phyloP scores from a whole-genome alignment of 2,888 invertebrate genomes.

The Eremobia ochroleuca region DNA sequence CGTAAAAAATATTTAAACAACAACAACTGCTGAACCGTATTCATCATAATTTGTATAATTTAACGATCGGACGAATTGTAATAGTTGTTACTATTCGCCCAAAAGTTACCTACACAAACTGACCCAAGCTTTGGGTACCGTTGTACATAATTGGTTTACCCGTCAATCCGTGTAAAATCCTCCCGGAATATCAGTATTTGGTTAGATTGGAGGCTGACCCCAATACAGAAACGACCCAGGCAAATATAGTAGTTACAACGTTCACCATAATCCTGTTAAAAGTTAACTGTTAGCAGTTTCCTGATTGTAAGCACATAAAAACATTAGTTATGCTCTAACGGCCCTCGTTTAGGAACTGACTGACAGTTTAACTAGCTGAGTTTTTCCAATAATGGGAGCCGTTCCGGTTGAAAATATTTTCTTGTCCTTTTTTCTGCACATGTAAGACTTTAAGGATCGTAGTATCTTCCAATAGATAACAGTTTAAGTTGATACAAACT shows the following conservation, averaged over 20 bases:
- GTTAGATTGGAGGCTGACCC: constrained; percentile 17
- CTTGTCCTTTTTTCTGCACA: constrained; percentile 8
- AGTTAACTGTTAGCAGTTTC: constrained; percentile 25
- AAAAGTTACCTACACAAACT: constrained; percentile 15
- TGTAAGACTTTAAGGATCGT: constrained; percentile 5
- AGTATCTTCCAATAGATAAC: not conserved
- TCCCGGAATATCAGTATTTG: constrained; percentile 3
- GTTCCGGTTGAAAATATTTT: constrained; percentile 24
- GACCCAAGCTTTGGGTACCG: constrained; percentile 8
- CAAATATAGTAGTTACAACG: not conserved
- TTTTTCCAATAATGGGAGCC: constrained; percentile 36
- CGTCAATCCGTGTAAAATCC: constrained; percentile 33
- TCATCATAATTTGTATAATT: too few species aligned
- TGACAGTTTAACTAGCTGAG: constrained; percentile 55
- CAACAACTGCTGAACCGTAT: not conserved
- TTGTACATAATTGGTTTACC: constrained; percentile 34
- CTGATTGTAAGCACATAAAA: constrained; percentile 25
- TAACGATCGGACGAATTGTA: too few species aligned
- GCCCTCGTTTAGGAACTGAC: constrained; percentile 32
- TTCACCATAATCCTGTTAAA: constrained; percentile 8
- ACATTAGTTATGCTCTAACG: constrained; percentile 33
- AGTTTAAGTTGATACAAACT: not conserved
- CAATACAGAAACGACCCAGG: not conserved
- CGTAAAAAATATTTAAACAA: too few species aligned
- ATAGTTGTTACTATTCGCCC: not conserved